Evolutionary conservation across 2,797 vertebrate genomes (phyloP).

Genomic region (Alosa sapidissima): DNA sequence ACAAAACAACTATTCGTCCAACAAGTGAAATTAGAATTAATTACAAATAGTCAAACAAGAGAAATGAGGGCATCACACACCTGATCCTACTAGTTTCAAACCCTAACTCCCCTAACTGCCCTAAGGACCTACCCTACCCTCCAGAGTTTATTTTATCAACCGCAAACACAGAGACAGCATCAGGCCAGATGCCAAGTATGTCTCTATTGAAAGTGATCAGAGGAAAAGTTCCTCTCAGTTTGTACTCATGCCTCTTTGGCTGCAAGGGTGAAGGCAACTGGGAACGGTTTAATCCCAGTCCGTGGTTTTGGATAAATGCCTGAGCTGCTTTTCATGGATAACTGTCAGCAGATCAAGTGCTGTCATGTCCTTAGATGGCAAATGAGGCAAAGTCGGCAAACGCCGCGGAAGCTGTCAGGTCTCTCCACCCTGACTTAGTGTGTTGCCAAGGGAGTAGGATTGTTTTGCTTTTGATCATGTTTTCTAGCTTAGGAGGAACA

Average conservation of each 20-base stretch:
- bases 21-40: neutral
- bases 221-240: neutral
- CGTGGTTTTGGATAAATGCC: neutral
- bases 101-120: neutral
- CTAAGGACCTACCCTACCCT: neutral
- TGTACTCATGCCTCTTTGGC: neutral
- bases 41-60: neutral
- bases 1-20: neutral
- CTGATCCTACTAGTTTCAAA: neutral
- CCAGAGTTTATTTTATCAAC: neutral
- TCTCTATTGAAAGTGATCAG: neutral
- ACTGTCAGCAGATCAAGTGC: neutral
- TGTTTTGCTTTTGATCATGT: slow-evolving; percentile 14
- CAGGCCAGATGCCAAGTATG: neutral
- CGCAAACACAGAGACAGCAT: neutral
- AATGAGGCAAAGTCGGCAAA: neutral
- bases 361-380: slow-evolving; percentile 15
- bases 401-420: neutral
- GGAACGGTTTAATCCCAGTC: neutral
- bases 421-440: neutral
- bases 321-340: slow-evolving; percentile 25
- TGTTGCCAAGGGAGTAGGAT: neutral
- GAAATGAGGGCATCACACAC: neutral
- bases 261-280: neutral
- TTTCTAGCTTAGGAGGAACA: neutral